A percentile compares a stretch with the other conserved stretches of the same genome.
phyloP scores from a whole-genome alignment of 2,888 invertebrate genomes.

The Baccha elongata region DNA sequence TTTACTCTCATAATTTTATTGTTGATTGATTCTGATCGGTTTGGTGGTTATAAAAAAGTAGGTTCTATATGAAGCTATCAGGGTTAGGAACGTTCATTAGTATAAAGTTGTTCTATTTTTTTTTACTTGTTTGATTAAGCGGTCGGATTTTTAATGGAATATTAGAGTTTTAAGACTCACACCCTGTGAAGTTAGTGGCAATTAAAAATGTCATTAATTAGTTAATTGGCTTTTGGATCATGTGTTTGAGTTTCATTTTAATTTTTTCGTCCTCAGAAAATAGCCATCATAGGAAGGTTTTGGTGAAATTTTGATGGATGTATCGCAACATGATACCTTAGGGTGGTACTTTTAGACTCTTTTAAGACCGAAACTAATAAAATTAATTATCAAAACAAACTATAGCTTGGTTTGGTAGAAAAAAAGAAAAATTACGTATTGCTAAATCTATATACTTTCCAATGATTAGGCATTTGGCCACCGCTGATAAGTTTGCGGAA shows the following conservation, averaged over 20 bases:
- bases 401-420: too few relatives aligned
- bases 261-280: background rate
- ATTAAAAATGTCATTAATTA: conserved; percentile 71
- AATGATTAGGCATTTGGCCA: too few relatives aligned
- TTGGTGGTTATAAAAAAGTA: background rate
- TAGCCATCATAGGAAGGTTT: background rate
- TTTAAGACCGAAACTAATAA: too few relatives aligned
- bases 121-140: conserved; percentile 71
- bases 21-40: conserved; percentile 53
- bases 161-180: conserved; percentile 67
- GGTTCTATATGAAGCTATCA: background rate
- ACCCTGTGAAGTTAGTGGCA: conserved; percentile 59
- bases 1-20: conserved; percentile 68
- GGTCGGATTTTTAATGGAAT: conserved; percentile 69
- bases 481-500: too few relatives aligned
- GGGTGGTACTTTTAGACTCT: too few relatives aligned
- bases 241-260: background rate
- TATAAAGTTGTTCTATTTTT: background rate
- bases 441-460: too few relatives aligned
- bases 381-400: too few relatives aligned
- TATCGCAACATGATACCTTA: conserved; percentile 51
- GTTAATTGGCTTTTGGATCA: conserved; percentile 43
- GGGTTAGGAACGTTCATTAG: background rate
- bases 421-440: too few relatives aligned
- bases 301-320: conserved; percentile 49